Conservation (phyloP, 1,140 invertebrate species). For the Ylistrum balloti region DNA sequence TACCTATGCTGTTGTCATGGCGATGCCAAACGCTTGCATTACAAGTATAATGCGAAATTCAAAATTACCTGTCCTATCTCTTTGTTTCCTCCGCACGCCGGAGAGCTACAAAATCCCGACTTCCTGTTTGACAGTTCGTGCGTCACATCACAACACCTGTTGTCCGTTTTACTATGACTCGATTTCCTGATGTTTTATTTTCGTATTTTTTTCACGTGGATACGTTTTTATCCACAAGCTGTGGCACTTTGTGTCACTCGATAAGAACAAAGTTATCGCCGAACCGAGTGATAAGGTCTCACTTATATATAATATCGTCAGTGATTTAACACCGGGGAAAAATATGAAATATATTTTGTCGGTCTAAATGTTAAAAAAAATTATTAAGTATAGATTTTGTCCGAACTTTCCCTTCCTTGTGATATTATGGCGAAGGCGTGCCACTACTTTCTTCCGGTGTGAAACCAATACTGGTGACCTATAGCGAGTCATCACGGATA, state of each 20-base stretch:
- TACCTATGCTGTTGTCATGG: background rate
- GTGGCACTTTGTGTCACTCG: background rate
- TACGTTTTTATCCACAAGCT: background rate
- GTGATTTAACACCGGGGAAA: no score
- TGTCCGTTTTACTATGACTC: slow-evolving; percentile 23
- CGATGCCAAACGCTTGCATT: slow-evolving; percentile 27
- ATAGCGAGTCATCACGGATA: background rate
- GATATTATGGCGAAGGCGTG: background rate
- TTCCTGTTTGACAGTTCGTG: slow-evolving; percentile 32
- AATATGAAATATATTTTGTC: no score
- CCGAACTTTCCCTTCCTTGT: no score
- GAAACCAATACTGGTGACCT: background rate
- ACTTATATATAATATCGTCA: no score
- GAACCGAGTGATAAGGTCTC: background rate
- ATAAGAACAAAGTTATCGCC: background rate
- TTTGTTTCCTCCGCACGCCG: slow-evolving; percentile 23
- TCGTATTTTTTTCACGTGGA: background rate
- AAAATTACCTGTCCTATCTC: slow-evolving; percentile 23
- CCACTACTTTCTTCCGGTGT: background rate
- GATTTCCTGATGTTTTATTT: slow-evolving; percentile 29
- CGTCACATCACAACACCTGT: slow-evolving; percentile 16
- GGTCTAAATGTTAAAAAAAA: no score
- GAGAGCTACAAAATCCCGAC: slow-evolving; percentile 37
- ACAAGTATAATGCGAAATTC: slow-evolving; percentile 18
- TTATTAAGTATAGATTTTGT: no score